Conservation (phyloP, 2,888 invertebrate genomes). For the Steinernema carpocapsae region DNA sequence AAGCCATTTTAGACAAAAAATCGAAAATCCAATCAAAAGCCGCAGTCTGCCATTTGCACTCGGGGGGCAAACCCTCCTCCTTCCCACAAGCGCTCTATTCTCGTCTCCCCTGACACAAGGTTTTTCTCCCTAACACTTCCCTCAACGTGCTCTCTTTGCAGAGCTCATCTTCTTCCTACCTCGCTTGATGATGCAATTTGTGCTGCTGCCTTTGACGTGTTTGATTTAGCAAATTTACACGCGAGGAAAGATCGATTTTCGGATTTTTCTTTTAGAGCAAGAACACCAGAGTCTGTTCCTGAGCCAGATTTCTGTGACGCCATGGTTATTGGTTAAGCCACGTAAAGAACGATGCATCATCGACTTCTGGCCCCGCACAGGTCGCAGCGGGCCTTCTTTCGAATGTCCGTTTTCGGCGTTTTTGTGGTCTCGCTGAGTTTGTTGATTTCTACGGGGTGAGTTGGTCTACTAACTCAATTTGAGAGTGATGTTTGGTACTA, state of each 20-base stretch:
- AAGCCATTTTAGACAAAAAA: constrained; percentile 8
- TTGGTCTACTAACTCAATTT: background rate
- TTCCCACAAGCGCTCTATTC: background rate
- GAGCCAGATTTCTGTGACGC: background rate
- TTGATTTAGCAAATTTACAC: no score
- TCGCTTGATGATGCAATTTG: background rate
- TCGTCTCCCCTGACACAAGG: no score
- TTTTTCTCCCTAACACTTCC: background rate
- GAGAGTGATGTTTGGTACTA: background rate
- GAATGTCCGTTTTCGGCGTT: constrained; percentile 23
- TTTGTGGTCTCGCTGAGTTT: constrained; percentile 19
- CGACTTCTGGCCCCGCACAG: background rate
- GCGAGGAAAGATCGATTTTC: no score
- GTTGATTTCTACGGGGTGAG: constrained; percentile 17
- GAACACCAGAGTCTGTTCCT: background rate
- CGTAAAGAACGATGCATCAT: background rate
- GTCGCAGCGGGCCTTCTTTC: background rate
- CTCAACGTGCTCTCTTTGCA: background rate
- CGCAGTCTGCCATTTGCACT: constrained; percentile 24
- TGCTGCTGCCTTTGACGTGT: no score
- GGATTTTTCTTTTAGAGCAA: background rate
- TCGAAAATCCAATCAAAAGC: constrained; percentile 27
- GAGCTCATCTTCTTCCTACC: background rate
- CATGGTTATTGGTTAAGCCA: background rate
- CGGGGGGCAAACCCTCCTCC: background rate